Conservation (phyloP, 2,888 invertebrate genomes). For the Euphydryas editha region DNA sequence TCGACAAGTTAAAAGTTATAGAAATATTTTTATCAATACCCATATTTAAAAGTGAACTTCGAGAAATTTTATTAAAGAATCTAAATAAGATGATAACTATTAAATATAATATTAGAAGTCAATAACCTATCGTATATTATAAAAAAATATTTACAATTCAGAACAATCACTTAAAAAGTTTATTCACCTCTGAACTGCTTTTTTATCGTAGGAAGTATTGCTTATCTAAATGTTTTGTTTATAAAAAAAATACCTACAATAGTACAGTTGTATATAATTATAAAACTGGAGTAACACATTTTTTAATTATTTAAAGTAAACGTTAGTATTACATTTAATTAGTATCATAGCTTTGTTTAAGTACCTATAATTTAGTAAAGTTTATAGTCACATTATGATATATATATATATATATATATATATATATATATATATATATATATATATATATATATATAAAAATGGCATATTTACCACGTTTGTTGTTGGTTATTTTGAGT, state of each 20-base stretch:
- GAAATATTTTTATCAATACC: too few species aligned
- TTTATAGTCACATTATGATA: too few species aligned
- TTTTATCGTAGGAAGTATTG: constrained; percentile 21
- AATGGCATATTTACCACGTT: too few species aligned
- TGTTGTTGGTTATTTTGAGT: too few species aligned
- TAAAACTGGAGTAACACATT: background rate
- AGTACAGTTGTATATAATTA: background rate
- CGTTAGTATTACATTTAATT: too few species aligned
- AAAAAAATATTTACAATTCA: constrained; percentile 3
- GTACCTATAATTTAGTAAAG: too few species aligned
- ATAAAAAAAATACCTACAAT: background rate
- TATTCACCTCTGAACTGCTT: constrained; percentile 19
- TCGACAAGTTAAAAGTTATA: too few species aligned
- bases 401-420: too few species aligned
- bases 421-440: too few species aligned
- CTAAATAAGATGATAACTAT: background rate
- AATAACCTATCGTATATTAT: background rate
- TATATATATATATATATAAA: too few species aligned
- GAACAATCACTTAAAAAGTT: constrained; percentile 24
- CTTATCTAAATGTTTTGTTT: constrained; percentile 18
- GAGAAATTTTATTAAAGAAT: background rate
- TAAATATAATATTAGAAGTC: background rate
- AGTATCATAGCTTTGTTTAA: too few species aligned
- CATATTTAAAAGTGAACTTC: background rate
- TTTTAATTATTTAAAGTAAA: background rate